Percentiles rank a stretch among this genome's conserved stretches.
Conservation (phyloP, 1,140 invertebrate genomes). For the Pseudomyrmex flavicornis region DNA sequence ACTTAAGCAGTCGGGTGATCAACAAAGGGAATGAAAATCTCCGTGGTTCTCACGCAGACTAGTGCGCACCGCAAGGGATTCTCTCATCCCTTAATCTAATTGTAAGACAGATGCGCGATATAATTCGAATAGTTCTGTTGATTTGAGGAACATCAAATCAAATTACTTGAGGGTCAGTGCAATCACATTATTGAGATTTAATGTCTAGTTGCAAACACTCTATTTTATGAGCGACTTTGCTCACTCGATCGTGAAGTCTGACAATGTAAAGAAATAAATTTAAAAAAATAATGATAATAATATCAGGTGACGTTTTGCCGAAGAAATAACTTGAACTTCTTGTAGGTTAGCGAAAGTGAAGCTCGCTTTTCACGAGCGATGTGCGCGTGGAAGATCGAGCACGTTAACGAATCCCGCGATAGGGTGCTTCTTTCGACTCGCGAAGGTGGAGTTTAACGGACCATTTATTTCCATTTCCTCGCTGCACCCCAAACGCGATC, state of each 20-base stretch:
- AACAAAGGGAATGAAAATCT: constrained; percentile 77
- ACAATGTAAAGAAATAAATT: no score
- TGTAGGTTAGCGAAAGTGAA: neutral
- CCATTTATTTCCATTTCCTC: constrained; percentile 69
- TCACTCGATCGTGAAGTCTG: neutral
- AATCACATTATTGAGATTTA: no score
- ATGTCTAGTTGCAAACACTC: no score
- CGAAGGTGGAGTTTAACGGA: constrained; percentile 57
- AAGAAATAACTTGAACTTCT: neutral
- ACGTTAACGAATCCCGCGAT: neutral
- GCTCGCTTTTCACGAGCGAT: no score
- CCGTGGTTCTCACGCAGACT: constrained; percentile 71
- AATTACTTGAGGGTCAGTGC: no score
- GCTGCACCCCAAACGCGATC: constrained; percentile 1
- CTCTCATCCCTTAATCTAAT: neutral
- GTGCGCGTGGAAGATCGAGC: neutral
- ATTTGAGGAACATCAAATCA: neutral
- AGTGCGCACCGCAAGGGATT: neutral
- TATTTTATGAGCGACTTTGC: neutral
- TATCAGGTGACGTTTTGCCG: neutral
- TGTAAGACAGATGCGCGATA: neutral
- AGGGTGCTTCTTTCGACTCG: constrained; percentile 5
- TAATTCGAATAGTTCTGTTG: neutral
- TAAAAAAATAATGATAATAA: neutral
- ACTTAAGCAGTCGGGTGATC: constrained; percentile 67